These are phyloP conservation scores for Gallirallus australis DNA, from an alignment of 2,797 vertebrate species.

Conservation along the genomic window DNA sequence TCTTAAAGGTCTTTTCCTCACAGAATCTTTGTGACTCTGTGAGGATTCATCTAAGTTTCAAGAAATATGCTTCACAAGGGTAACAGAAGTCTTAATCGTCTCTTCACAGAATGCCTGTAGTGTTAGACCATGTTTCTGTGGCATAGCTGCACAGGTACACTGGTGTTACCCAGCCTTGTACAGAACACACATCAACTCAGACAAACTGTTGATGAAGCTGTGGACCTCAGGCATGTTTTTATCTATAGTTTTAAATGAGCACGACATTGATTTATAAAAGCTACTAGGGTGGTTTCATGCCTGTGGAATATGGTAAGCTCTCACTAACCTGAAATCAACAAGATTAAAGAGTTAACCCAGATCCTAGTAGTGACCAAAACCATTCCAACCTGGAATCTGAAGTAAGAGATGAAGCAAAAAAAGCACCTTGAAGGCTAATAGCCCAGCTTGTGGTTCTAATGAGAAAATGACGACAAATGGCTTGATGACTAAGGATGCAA, in stretches of 20 bases:
- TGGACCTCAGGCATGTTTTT: background rate
- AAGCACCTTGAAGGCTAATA: background rate
- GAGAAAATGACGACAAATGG: background rate
- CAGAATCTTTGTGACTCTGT: background rate
- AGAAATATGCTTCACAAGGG: background rate
- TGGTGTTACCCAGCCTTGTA: background rate
- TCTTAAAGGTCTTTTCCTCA: no score
- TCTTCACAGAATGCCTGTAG: background rate
- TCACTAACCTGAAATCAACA: background rate
- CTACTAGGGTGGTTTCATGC: background rate
- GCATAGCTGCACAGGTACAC: background rate
- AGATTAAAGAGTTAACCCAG: background rate
- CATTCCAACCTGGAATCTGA: background rate
- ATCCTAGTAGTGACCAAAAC: background rate
- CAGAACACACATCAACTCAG: background rate
- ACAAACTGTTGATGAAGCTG: background rate
- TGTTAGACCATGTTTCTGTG: background rate
- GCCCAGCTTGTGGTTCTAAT: background rate
- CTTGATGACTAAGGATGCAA: background rate
- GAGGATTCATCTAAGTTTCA: background rate
- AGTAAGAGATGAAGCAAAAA: background rate
- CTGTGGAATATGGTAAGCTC: background rate
- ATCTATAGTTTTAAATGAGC: background rate
- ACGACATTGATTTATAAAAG: background rate
- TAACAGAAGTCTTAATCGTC: background rate